Conservation (phyloP, 53 echinoderm and acorn worm genomes). For the Paelopatides confundens region DNA sequence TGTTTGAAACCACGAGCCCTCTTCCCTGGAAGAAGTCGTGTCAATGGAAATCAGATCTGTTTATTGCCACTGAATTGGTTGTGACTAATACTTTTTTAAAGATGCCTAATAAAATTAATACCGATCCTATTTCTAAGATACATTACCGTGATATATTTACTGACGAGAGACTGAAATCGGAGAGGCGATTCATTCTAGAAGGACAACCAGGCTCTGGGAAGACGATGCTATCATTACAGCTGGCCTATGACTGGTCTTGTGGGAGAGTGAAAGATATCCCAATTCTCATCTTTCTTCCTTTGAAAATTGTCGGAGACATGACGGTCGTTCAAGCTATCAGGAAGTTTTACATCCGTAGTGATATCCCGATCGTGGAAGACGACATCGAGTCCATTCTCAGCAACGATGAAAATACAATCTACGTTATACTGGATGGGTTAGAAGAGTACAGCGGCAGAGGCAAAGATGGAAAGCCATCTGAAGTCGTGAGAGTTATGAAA, state of each 20-base stretch:
- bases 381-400: neutral
- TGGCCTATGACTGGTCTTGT: conserved; percentile 7
- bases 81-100: no score
- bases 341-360: neutral
- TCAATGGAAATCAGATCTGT: no score
- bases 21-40: no score
- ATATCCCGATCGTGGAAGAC: neutral
- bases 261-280: neutral
- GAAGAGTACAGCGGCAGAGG: neutral
- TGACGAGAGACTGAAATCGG: neutral
- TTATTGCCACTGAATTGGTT: no score
- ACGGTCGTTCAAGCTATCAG: conserved; percentile 9
- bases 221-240: neutral
- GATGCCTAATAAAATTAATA: no score
- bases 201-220: neutral
- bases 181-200: neutral
- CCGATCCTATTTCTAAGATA: no score
- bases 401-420: neutral
- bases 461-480: neutral
- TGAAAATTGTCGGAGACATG: conserved; percentile 6
- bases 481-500: neutral
- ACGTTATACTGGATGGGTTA: neutral
- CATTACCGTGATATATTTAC: no score
- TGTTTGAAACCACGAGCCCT: no score
- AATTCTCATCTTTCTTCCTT: neutral